Percentiles rank a stretch among this genome's conserved stretches.
Conservation (phyloP, 2,888 invertebrate species). For the Cerastis leucographa region DNA sequence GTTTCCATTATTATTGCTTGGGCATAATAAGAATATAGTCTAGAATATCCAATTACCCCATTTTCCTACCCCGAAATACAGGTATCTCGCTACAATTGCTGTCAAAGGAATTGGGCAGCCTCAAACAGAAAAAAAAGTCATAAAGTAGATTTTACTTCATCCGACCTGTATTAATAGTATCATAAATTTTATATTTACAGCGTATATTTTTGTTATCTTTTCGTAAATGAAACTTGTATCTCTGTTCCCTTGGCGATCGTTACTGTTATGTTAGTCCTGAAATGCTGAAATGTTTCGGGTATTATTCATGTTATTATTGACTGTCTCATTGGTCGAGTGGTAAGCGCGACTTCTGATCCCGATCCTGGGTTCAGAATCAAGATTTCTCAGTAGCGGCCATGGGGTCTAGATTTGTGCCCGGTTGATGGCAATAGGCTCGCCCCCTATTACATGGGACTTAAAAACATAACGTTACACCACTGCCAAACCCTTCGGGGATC, state of each 20-base stretch:
- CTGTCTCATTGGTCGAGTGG: too few relatives aligned
- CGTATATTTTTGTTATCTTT: conserved; percentile 66
- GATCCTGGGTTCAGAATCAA: too few relatives aligned
- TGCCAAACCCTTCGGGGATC: too few relatives aligned
- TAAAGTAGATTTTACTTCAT: conserved; percentile 53
- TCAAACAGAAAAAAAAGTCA: conserved; percentile 49
- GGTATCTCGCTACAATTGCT: conserved; percentile 41
- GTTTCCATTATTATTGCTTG: too few relatives aligned
- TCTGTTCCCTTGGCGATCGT: conserved; percentile 63
- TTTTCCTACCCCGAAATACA: conserved; percentile 12
- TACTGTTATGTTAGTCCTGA: conserved; percentile 52
- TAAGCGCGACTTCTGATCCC: too few relatives aligned
- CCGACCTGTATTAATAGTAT: conserved; percentile 58
- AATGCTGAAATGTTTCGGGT: conserved; percentile 44
- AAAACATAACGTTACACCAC: too few relatives aligned
- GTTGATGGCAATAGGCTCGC: too few relatives aligned
- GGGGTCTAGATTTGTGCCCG: too few relatives aligned
- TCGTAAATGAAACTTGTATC: conserved; percentile 68
- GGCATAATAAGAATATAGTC: conserved; percentile 3
- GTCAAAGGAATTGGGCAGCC: conserved; percentile 50
- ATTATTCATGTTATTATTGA: conserved; percentile 45
- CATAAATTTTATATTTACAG: conserved; percentile 72
- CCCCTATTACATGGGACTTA: too few relatives aligned
- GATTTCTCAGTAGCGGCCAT: too few relatives aligned
- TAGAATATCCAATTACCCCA: conserved; percentile 6